These are phyloP conservation scores for Machimus atricapillus DNA, from an alignment of 2,888 invertebrate genomes.

Conservation along the genomic window DNA sequence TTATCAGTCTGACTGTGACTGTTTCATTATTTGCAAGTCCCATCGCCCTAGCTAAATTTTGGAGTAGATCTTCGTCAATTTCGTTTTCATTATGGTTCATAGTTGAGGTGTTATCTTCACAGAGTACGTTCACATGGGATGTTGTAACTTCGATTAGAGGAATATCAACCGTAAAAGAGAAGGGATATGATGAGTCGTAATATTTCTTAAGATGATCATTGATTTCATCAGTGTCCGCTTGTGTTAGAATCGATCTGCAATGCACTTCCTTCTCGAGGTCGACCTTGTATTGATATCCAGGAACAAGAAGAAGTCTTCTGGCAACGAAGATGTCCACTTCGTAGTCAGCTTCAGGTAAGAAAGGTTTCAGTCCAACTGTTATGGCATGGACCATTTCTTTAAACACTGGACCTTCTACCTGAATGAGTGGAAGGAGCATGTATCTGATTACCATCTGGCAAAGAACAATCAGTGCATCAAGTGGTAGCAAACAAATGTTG, in stretches of 20 bases:
- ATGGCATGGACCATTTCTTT: constrained; percentile 44
- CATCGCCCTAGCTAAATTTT: not conserved
- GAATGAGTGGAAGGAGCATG: constrained; percentile 44
- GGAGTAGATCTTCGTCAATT: not conserved
- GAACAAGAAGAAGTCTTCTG: constrained; percentile 42
- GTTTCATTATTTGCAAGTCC: not conserved
- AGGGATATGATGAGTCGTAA: not conserved
- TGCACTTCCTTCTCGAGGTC: constrained; percentile 39
- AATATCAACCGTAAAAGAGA: constrained; percentile 12
- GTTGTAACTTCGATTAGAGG: constrained; percentile 23
- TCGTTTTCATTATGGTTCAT: not conserved
- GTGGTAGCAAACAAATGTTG: constrained; percentile 46
- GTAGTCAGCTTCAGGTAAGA: constrained; percentile 43
- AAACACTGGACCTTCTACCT: constrained; percentile 46
- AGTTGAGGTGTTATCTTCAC: not conserved
- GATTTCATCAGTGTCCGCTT: constrained; percentile 36
- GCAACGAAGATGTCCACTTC: constrained; percentile 43
- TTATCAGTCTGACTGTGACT: constrained; percentile 7
- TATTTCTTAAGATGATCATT: not conserved
- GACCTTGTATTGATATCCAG: constrained; percentile 48
- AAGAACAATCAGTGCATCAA: constrained; percentile 42
- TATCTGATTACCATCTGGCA: constrained; percentile 45
- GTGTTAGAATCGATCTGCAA: constrained; percentile 42
- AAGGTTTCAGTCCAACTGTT: constrained; percentile 43
- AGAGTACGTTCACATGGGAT: not conserved